These are phyloP conservation scores for Brachyopa scutellaris DNA, from an alignment of 2,888 invertebrate genomes.

Conservation along the genomic window DNA sequence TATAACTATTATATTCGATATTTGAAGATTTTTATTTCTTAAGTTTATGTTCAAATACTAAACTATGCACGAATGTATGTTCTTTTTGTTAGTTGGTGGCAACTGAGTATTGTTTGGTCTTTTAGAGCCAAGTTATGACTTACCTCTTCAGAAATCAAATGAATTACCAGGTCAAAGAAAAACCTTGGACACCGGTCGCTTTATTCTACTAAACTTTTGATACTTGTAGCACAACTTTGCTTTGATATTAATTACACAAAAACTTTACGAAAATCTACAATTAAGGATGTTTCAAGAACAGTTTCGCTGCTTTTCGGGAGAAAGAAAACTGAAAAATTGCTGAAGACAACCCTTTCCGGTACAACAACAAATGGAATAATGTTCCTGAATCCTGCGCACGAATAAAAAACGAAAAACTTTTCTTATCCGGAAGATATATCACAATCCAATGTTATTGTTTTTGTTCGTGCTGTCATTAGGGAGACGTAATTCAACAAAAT, in stretches of 20 bases:
- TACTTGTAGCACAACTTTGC: no score
- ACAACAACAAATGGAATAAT: conserved; percentile 27
- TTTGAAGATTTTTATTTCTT: background rate
- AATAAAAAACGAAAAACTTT: conserved; percentile 19
- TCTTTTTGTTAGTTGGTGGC: no score
- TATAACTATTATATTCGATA: no score
- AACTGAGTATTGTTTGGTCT: no score
- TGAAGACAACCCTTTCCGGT: conserved; percentile 2
- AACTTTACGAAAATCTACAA: no score
- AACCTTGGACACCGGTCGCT: background rate
- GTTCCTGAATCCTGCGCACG: conserved; percentile 63
- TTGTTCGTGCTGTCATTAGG: conserved; percentile 35
- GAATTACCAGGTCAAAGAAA: background rate
- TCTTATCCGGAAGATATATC: conserved; percentile 6
- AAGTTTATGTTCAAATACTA: no score
- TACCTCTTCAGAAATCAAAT: background rate
- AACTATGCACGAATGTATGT: no score
- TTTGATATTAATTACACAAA: no score
- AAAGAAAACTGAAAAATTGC: conserved; percentile 24
- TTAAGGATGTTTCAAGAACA: no score
- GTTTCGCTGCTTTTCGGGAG: background rate
- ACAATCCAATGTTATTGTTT: conserved; percentile 47
- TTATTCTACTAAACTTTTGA: background rate
- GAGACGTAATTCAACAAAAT: background rate
- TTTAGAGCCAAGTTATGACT: background rate